Base-by-base conservation (phyloP, 2,797 vertebrate species). In the Argyrosomus regius region DNA sequence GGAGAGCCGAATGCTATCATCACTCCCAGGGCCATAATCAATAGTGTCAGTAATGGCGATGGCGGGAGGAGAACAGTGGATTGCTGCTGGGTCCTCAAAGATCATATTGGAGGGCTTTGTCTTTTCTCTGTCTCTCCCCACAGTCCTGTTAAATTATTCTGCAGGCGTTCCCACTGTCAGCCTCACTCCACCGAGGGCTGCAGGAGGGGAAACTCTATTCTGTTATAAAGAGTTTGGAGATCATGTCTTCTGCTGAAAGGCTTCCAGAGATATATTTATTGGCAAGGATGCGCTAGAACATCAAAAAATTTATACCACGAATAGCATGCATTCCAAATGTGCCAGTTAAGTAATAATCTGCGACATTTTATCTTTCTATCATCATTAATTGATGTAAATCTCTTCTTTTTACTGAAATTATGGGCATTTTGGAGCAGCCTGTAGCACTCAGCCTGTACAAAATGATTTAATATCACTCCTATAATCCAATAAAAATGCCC, bases 1-100 rank as follows among this genome's bases (percentile, higher is more conserved):
- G 90, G 52, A 82, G 91, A 92, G 91, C 87, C 82, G 93, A 95
- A 95, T 93, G 93, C 93, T 92, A 94, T 96, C 95, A 96, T 97
- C 96, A 95, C 94, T 96, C 94, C 91, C 91, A 89, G 93, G 92
- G 90, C 82, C 81, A 90, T 96, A 96, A 97, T 96, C 94, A 85
- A 93, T 93, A 94, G 96, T 95, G 95, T 95, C 96, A 96, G 94
- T 92, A 93, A 94, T 93, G 88, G 91, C 91, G 24, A 58, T 86
- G 88, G 90, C 62, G 43, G 80, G 81, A 86, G 86, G 78, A 77
- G 87, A 89, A 79, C 84, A 77, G 84, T 78, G 86, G 87, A 89
- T 91, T 88, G 88, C 90, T 88, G 80, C 71, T 22, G 80, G 87
- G 90, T 88, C 91, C 90, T 87, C 70, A 22, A 87, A 88, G 91